These are phyloP conservation scores for Axis porcinus DNA, from an alignment of 2,113 vertebrate species.

Conservation along the genomic window DNA sequence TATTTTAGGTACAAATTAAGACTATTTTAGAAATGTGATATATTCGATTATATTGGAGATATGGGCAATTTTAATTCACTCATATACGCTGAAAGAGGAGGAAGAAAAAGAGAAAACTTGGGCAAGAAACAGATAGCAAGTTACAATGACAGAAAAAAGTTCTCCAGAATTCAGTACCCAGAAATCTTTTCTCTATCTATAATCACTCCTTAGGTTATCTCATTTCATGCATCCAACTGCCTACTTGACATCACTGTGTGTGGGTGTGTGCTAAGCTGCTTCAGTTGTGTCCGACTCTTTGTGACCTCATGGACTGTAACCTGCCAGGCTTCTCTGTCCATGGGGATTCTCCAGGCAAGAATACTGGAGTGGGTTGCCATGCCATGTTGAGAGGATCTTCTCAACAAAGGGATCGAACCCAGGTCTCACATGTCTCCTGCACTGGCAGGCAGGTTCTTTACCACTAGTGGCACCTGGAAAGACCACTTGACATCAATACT, in stretches of 20 bases:
- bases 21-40: background rate
- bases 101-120: background rate
- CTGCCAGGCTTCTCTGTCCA: background rate
- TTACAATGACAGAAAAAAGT: background rate
- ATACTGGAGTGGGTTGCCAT: background rate
- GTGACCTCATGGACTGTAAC: background rate
- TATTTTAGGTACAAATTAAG: slow-evolving; percentile 3
- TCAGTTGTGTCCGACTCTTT: background rate
- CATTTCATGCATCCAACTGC: background rate
- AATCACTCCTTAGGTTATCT: background rate
- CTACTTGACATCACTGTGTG: background rate
- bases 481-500: background rate
- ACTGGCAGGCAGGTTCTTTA: background rate
- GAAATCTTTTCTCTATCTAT: background rate
- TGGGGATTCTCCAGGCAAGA: background rate
- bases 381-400: background rate
- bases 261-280: background rate
- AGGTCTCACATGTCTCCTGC: background rate
- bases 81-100: background rate
- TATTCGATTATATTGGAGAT: background rate
- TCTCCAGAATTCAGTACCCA: background rate
- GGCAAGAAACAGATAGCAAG: background rate
- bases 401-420: background rate
- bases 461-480: background rate
- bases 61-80: background rate